These are phyloP conservation scores for Denticeps clupeoides DNA, from an alignment of 2,797 vertebrate species.

Conservation along the genomic window DNA sequence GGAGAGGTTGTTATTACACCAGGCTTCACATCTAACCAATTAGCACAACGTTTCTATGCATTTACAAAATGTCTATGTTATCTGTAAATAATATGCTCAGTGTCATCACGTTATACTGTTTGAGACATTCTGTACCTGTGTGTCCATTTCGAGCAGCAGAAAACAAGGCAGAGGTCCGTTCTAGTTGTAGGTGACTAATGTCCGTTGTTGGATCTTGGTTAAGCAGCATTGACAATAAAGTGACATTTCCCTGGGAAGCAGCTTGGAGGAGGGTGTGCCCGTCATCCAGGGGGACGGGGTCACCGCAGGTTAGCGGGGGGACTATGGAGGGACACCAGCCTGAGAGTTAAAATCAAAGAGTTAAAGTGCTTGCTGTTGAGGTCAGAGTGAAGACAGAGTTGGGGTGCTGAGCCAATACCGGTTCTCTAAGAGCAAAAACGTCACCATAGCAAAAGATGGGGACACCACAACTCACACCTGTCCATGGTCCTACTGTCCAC, in stretches of 20 bases:
- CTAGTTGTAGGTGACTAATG: constrained; percentile 57
- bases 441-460: too few relatives aligned
- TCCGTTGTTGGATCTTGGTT: constrained; percentile 90
- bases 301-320: constrained; percentile 81
- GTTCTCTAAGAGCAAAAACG: too few relatives aligned
- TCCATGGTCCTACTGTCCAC: too few relatives aligned
- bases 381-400: constrained; percentile 9
- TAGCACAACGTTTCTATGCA: too few relatives aligned
- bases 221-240: constrained; percentile 99
- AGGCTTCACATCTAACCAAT: too few relatives aligned
- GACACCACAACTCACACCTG: too few relatives aligned
- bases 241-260: constrained; percentile 99
- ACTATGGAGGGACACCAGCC: constrained; percentile 99
- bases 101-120: background rate
- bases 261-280: constrained; percentile 96
- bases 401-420: constrained; percentile 16
- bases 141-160: constrained; percentile 97
- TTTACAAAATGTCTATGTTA: background rate
- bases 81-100: background rate
- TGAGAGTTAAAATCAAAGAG: constrained; percentile 64
- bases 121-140: constrained; percentile 66
- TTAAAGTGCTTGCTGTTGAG: constrained; percentile 48
- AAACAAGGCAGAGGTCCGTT: constrained; percentile 94
- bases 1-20: too few relatives aligned
- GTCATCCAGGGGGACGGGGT: constrained; percentile 98